phyloP scores from a whole-genome alignment of 2,113 vertebrate genomes.

The Centrocercus urophasianus region DNA sequence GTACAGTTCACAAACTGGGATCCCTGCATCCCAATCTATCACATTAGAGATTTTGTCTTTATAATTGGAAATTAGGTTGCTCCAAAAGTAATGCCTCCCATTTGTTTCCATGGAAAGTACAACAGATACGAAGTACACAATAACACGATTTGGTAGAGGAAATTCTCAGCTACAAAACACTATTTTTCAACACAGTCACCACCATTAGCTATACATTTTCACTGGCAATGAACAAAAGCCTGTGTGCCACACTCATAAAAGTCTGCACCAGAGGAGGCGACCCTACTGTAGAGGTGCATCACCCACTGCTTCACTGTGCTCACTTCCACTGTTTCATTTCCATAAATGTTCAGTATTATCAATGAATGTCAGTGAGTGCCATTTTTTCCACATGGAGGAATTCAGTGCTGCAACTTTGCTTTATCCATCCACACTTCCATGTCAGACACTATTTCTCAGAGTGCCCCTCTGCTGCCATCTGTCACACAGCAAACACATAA shows the following conservation, averaged over 20 bases:
- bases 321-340: no score
- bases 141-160: background rate
- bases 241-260: no score
- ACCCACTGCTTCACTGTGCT: no score
- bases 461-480: background rate
- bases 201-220: background rate
- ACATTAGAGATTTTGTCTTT: background rate
- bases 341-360: no score
- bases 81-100: background rate
- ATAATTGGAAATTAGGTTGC: background rate
- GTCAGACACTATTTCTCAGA: no score
- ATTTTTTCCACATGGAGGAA: no score
- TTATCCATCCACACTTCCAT: no score
- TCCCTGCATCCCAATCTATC: background rate
- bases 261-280: no score
- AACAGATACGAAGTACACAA: background rate
- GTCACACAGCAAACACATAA: background rate
- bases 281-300: no score
- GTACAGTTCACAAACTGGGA: background rate
- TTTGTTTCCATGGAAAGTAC: background rate
- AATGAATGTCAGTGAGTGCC: no score
- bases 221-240: no score
- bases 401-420: no score
- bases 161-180: background rate
- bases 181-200: background rate